Percentiles rank a stretch among this genome's conserved stretches.
These are phyloP conservation scores for Ostrea edulis DNA, from an alignment of 1,140 invertebrate species.

Conservation along the genomic window DNA sequence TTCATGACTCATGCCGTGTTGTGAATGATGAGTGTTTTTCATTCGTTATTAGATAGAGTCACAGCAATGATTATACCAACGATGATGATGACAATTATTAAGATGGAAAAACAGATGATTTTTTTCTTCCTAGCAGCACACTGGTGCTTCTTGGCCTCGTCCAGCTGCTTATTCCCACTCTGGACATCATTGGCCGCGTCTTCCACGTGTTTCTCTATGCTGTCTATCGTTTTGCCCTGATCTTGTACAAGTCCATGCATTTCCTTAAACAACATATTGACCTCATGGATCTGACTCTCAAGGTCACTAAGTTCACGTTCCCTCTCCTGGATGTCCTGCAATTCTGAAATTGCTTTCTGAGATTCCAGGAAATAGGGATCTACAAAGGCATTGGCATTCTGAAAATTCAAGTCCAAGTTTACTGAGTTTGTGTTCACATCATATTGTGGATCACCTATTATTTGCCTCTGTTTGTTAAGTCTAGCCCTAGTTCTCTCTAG, in stretches of 20 bases:
- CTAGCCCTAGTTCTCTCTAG: conserved; percentile 66
- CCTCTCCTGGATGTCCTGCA: conserved; percentile 81
- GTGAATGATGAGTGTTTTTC: no score
- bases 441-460: conserved; percentile 51
- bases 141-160: conserved; percentile 57
- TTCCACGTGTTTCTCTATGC: conserved; percentile 63
- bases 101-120: conserved; percentile 61
- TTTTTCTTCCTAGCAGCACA: conserved; percentile 62
- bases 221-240: conserved; percentile 69
- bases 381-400: conserved; percentile 62
- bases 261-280: conserved; percentile 69
- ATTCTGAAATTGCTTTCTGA: conserved; percentile 63
- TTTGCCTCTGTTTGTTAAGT: conserved; percentile 36
- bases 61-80: conserved; percentile 60
- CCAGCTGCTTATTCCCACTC: conserved; percentile 59
- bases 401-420: conserved; percentile 60
- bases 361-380: conserved; percentile 64
- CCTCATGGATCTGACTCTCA: conserved; percentile 68
- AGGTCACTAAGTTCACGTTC: conserved; percentile 66
- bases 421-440: conserved; percentile 47
- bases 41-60: background rate
- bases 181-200: conserved; percentile 59
- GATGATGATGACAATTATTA: conserved; percentile 58
- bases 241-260: conserved; percentile 65
- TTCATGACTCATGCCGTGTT: no score